Evolutionary conservation across 2,888 invertebrate species (phyloP).

Genomic region (Troilus luridus): DNA sequence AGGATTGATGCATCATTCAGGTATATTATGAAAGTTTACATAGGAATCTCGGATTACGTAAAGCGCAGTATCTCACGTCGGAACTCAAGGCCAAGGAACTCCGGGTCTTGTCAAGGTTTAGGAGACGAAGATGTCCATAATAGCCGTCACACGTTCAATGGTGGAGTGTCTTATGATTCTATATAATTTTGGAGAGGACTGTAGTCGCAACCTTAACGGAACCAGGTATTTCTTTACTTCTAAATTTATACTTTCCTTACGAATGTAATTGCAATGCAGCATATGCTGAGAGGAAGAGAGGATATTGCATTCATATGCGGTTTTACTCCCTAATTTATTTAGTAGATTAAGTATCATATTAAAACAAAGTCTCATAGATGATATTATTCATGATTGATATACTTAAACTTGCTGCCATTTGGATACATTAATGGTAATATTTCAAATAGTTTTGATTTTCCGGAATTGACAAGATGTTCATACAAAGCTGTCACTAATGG

Average conservation of each 20-base stretch:
- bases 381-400: no score
- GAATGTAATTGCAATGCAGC: neutral
- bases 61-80: slow-evolving; percentile 49
- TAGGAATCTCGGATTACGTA: slow-evolving; percentile 44
- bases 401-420: no score
- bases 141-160: neutral
- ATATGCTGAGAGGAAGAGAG: neutral
- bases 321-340: neutral
- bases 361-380: no score
- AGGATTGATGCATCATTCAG: neutral
- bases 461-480: no score
- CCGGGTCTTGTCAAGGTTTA: slow-evolving; percentile 11
- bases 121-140: neutral
- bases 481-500: no score
- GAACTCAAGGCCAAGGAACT: slow-evolving; percentile 16
- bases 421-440: no score
- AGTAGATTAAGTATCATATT: no score
- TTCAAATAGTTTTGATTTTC: no score
- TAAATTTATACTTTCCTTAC: neutral
- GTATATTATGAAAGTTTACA: neutral
- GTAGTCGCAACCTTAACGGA: neutral
- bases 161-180: neutral
- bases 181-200: neutral
- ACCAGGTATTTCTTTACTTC: neutral
- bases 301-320: neutral